Conservation (phyloP, 1,140 invertebrate species). For the Magallana gigas region DNA sequence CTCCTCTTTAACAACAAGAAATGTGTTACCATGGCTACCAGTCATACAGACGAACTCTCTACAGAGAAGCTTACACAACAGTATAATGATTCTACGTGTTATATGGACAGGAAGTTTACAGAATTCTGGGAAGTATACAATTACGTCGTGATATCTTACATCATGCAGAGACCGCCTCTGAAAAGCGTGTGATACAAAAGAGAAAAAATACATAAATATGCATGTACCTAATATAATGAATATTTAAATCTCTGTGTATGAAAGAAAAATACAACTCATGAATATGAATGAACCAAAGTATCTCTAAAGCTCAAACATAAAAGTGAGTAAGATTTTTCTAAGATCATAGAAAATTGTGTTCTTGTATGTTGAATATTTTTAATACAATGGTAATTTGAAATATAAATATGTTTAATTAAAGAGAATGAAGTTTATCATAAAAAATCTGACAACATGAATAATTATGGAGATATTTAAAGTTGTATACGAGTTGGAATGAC, state of each 20-base stretch:
- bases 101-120: conserved; percentile 26
- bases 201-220: neutral
- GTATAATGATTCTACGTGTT: conserved; percentile 3
- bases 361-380: too few relatives aligned
- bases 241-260: neutral
- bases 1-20: neutral
- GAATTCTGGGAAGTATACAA: conserved; percentile 33
- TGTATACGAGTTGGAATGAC: too few relatives aligned
- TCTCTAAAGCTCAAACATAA: too few relatives aligned
- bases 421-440: too few relatives aligned
- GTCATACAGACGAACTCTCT: conserved; percentile 24
- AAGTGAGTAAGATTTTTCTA: too few relatives aligned
- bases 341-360: too few relatives aligned
- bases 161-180: conserved; percentile 28
- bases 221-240: neutral
- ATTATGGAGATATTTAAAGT: too few relatives aligned
- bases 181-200: conserved; percentile 9
- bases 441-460: too few relatives aligned
- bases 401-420: too few relatives aligned
- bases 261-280: neutral
- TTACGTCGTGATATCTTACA: conserved; percentile 16
- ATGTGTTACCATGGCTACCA: conserved; percentile 23
- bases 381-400: too few relatives aligned
- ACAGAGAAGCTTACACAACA: conserved; percentile 24
- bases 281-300: neutral